Evolutionary conservation across 2,888 invertebrate species (phyloP), one percentile per base, ranked within the genome.

Genomic region (Strigamia maritima): DNA sequence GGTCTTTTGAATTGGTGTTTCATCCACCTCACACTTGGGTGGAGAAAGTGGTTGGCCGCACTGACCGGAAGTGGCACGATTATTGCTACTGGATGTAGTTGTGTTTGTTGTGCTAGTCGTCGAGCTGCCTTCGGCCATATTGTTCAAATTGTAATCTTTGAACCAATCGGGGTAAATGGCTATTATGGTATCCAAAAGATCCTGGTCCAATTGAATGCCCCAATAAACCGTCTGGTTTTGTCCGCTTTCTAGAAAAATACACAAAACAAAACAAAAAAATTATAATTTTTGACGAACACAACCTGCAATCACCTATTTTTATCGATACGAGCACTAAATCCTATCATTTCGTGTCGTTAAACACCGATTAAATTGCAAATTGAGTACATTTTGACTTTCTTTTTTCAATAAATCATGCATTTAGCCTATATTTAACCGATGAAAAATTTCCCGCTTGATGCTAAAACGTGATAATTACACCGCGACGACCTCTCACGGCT

Each of bases 121-220:
- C 81, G 82, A 83, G 81, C 82, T 83, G 79, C 83, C 83, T 40
- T 76, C 74, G 19, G 80, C 80, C 77, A 76, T 79, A 38, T 76
- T 80, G 77, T 81, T 80, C 28, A 81, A 44, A 74, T 81, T 82
- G 79, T 81, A 82, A 78, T 82, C 82, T 78, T 82, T 83, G 80
- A 95, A 95, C 95, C 95, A 95, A 91, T 93, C 94, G 84, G 95
- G 95, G 89, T 94, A 95, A 87, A 94, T 94, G 85, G 93, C 92
- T 87, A 93, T 93, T 86, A 95, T 92, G 86, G 95, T 95, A 88
- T 95, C 93, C 87, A 95, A 91, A 85, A 95, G 90, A 89, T 95
- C 95, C 89, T 93, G 92, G 90, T 95, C 95, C 89, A 95, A 91
- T 88, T 94, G 93, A 87, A 95, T 92, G 89, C 93, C 93, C 94